Evolutionary conservation across 2,888 invertebrate genomes (phyloP).

Genomic region (Nephrotoma appendiculata): DNA sequence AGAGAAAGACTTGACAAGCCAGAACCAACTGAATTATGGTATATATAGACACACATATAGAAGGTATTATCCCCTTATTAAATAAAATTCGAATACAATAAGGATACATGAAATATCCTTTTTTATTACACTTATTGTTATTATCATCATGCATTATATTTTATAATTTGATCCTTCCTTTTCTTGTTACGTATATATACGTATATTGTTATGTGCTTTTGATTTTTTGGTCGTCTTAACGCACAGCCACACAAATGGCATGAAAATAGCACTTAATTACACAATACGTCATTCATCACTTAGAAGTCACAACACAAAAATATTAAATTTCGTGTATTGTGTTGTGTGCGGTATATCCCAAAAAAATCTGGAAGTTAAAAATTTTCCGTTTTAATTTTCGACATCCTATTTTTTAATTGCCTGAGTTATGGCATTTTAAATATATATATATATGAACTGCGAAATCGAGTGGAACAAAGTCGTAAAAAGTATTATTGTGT

Average conservation of each 20-base stretch:
- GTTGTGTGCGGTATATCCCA: neutral
- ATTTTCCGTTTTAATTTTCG: neutral
- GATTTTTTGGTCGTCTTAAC: neutral
- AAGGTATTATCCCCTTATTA: neutral
- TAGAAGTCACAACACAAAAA: neutral
- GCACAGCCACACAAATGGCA: neutral
- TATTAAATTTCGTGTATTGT: neutral
- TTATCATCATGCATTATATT: neutral
- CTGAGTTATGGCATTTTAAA: neutral
- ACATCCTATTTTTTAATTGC: neutral
- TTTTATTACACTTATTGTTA: neutral
- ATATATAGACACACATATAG: neutral
- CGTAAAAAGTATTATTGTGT: neutral
- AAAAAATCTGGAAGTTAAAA: neutral
- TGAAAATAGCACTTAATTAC: neutral
- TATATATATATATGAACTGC: neutral
- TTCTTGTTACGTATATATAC: neutral
- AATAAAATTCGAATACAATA: neutral
- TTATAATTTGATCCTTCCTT: neutral
- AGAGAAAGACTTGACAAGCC: neutral
- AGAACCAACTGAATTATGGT: neutral
- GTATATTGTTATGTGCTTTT: neutral
- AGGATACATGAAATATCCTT: neutral
- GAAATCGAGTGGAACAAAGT: neutral
- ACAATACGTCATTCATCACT: neutral